Conservation (phyloP, 2,797 vertebrate genomes). For the Lutjanus campechanus region DNA sequence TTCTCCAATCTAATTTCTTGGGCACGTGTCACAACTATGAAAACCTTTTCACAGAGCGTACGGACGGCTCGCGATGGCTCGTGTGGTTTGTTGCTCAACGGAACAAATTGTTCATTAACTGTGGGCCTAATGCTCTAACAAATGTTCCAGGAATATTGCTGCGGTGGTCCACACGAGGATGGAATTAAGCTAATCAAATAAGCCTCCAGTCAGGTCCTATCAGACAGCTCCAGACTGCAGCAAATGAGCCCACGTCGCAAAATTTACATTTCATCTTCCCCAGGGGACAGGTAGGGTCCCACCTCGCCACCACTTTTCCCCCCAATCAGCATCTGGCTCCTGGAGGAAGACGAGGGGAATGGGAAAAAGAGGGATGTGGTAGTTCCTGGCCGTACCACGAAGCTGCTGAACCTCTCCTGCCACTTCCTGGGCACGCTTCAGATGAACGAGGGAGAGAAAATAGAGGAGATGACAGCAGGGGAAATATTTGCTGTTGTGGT, state of each 20-base stretch:
- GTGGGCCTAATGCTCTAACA: conserved; percentile 73
- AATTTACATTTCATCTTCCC: conserved; percentile 84
- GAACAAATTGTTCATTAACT: conserved; percentile 85
- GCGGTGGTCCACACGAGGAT: conserved; percentile 78
- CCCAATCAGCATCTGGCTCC: conserved; percentile 74
- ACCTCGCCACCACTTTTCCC: conserved; percentile 54
- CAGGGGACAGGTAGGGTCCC: conserved; percentile 73
- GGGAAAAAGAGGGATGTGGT: conserved; percentile 45
- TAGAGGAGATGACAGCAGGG: conserved; percentile 80
- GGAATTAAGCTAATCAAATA: conserved; percentile 87
- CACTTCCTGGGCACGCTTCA: conserved; percentile 65
- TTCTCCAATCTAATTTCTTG: conserved; percentile 60
- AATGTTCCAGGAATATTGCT: conserved; percentile 78
- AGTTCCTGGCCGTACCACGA: conserved; percentile 46
- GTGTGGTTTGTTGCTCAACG: conserved; percentile 74
- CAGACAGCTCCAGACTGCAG: conserved; percentile 83
- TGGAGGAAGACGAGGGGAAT: conserved; percentile 56
- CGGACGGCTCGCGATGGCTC: conserved; percentile 52
- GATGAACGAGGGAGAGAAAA: conserved; percentile 75
- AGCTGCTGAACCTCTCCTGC: conserved; percentile 61
- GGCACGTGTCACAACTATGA: conserved; percentile 64
- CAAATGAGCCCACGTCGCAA: conserved; percentile 79
- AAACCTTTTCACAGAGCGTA: conserved; percentile 55
- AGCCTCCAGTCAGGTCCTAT: conserved; percentile 85
- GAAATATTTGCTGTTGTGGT: conserved; percentile 84